Evolutionary conservation across 1,140 invertebrate species (phyloP).

Genomic region (Magallana ariakensis): DNA sequence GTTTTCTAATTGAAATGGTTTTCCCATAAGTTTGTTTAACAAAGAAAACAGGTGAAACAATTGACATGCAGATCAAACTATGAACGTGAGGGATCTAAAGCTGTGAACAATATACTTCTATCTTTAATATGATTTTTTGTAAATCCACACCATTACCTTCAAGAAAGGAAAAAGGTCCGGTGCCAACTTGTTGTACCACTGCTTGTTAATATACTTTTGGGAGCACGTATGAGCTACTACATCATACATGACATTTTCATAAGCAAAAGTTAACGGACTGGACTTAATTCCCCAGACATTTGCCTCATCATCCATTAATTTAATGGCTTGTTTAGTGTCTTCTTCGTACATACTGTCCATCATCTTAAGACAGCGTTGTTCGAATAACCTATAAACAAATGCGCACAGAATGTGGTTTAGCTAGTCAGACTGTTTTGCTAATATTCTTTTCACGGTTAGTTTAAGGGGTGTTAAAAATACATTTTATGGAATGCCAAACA

Average conservation of each 20-base stretch:
- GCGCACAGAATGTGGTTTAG: too few relatives aligned
- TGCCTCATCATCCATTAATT: neutral
- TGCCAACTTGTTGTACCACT: conserved; percentile 35
- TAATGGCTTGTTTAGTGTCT: neutral
- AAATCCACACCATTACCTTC: neutral
- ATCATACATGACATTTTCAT: conserved; percentile 26
- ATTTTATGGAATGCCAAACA: too few relatives aligned
- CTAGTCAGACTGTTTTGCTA: too few relatives aligned
- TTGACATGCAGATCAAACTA: too few relatives aligned
- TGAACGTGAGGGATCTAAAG: too few relatives aligned
- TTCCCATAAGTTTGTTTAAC: too few relatives aligned
- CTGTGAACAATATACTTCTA: neutral
- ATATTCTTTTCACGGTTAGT: too few relatives aligned
- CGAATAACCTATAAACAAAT: neutral
- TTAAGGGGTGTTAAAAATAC: too few relatives aligned
- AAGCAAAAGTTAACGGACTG: conserved; percentile 8
- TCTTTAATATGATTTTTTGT: too few relatives aligned
- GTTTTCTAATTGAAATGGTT: too few relatives aligned
- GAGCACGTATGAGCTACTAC: conserved; percentile 34
- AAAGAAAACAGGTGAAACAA: too few relatives aligned
- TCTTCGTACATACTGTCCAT: conserved; percentile 1
- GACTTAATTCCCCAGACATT: conserved; percentile 15
- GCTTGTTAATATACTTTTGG: conserved; percentile 21
- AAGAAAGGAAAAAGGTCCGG: neutral
- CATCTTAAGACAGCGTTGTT: neutral